Evolutionary conservation across 2,797 vertebrate genomes (phyloP).

Genomic region (Hoplostethus atlanticus): DNA sequence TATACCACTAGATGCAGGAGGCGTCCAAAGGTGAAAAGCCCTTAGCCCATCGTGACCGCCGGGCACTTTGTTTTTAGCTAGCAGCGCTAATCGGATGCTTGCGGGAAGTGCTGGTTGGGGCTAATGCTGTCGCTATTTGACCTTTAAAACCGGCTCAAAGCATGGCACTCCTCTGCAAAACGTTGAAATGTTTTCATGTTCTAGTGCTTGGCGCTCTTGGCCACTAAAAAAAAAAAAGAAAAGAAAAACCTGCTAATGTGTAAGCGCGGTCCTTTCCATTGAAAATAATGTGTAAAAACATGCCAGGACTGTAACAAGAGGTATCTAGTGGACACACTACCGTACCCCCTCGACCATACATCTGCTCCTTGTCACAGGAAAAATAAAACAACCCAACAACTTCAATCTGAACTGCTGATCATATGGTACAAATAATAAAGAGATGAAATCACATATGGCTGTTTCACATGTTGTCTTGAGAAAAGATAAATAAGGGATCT

Average conservation of each 20-base stretch:
- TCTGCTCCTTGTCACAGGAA: constrained; percentile 17
- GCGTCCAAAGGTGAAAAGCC: constrained; percentile 28
- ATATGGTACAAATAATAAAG: constrained; percentile 73
- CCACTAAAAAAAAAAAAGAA: not conserved
- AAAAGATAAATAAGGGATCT: constrained; percentile 58
- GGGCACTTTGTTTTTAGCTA: constrained; percentile 29
- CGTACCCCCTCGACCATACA: constrained; percentile 33
- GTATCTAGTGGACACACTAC: constrained; percentile 43
- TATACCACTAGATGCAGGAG: not conserved
- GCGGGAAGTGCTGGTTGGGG: constrained; percentile 38
- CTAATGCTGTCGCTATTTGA: constrained; percentile 30
- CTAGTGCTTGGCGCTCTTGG: constrained; percentile 43
- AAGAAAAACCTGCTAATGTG: constrained; percentile 43
- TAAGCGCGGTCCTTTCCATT: constrained; percentile 37
- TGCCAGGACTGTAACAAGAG: constrained; percentile 22
- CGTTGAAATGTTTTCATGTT: constrained; percentile 23
- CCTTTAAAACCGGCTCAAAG: constrained; percentile 42
- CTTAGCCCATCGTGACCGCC: constrained; percentile 12
- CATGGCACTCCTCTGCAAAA: constrained; percentile 49
- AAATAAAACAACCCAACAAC: constrained; percentile 38
- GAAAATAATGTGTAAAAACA: not conserved
- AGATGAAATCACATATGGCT: constrained; percentile 48
- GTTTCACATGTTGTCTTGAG: constrained; percentile 41
- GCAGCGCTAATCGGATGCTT: constrained; percentile 35
- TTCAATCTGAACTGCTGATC: constrained; percentile 61